Percentiles rank a stretch among this genome's conserved stretches.
phyloP scores from a whole-genome alignment of 2,797 vertebrate species.

The Eulemur rubriventer region DNA sequence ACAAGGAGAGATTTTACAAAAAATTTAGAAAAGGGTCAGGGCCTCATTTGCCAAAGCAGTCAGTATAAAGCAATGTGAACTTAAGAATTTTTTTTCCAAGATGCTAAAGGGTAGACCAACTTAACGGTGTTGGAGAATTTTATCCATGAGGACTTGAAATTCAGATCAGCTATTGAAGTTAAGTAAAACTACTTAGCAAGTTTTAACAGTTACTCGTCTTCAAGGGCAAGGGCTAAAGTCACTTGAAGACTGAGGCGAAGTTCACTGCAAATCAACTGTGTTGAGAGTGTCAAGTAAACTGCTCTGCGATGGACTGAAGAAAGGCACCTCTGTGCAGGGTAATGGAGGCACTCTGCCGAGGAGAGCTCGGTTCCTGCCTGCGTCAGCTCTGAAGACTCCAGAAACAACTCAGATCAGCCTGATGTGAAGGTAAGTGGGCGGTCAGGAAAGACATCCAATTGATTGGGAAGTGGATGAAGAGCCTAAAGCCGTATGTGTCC shows the following conservation, averaged over 20 bases:
- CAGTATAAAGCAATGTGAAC: neutral
- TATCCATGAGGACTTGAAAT: neutral
- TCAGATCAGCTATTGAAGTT: neutral
- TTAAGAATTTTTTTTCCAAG: neutral
- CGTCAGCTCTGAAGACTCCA: neutral
- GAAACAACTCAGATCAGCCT: neutral
- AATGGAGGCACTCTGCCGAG: neutral
- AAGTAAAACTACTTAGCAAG: slow-evolving; percentile 26
- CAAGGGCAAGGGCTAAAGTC: neutral
- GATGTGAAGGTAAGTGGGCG: neutral
- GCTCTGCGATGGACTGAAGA: neutral
- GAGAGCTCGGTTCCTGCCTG: neutral
- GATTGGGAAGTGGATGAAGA: neutral
- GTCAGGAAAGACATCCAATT: neutral
- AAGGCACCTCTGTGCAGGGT: neutral
- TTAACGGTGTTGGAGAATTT: neutral
- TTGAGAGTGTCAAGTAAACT: neutral
- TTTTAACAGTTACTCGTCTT: neutral
- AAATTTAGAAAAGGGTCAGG: neutral
- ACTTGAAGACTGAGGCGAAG: neutral
- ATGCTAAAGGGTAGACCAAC: neutral
- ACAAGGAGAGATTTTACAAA: neutral
- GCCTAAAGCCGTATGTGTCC: neutral
- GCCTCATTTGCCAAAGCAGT: neutral
- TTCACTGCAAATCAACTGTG: neutral